Percentiles rank a stretch among this genome's conserved stretches.
phyloP scores from a whole-genome alignment of 2,113 vertebrate genomes.

The Malaclemys terrapin region DNA sequence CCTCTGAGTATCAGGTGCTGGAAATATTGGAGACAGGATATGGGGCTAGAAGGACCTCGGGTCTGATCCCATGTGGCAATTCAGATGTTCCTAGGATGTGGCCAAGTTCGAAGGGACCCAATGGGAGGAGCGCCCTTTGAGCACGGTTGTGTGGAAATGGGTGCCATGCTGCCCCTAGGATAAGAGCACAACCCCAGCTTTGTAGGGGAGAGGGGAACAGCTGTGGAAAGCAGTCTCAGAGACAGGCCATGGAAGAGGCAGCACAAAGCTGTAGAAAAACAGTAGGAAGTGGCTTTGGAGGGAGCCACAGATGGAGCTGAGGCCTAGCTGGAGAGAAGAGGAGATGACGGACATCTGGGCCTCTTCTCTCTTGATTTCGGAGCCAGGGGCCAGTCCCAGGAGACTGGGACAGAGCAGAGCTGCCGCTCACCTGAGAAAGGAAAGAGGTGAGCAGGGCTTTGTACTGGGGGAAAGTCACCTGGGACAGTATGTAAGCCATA shows the following conservation, averaged over 20 bases:
- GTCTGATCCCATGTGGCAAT: background rate
- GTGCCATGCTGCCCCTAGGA: background rate
- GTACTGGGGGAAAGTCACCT: constrained; percentile 32
- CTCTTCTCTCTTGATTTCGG: constrained; percentile 51
- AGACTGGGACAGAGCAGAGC: background rate
- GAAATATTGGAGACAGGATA: background rate
- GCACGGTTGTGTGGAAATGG: background rate
- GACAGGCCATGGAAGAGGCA: background rate
- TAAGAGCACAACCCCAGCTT: background rate
- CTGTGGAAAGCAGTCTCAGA: background rate
- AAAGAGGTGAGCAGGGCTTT: background rate
- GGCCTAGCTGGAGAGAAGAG: constrained; percentile 60
- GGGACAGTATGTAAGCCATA: constrained; percentile 4
- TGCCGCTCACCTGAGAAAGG: background rate
- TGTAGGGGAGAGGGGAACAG: constrained; percentile 34
- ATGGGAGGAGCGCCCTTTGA: background rate
- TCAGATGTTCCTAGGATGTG: accelerated
- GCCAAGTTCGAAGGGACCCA: background rate
- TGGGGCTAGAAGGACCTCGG: accelerated
- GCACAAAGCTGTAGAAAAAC: constrained; percentile 50
- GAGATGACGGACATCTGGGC: constrained; percentile 44
- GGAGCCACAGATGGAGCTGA: constrained; percentile 56
- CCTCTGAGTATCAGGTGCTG: background rate
- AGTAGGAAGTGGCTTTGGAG: constrained; percentile 28
- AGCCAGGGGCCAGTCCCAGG: background rate